Percentiles rank a stretch among this genome's conserved stretches.
Evolutionary conservation across 2,797 vertebrate genomes (phyloP).

Genomic region (Margarornis squamiger): DNA sequence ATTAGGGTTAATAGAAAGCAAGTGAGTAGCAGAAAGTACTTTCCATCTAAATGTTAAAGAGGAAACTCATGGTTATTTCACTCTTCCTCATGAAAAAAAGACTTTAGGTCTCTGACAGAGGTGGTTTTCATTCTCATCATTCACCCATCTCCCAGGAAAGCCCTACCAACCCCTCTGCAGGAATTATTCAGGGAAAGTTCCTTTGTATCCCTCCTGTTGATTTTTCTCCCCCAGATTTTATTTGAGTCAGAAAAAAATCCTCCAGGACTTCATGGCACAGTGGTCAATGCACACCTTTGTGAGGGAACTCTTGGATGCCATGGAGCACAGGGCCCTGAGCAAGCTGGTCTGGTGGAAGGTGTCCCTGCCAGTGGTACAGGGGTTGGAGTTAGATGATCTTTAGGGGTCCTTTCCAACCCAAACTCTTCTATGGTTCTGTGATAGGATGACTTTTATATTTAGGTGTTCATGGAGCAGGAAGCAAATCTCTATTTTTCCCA

Average conservation of each 20-base stretch:
- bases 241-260: neutral
- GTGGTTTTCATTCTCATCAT: neutral
- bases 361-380: neutral
- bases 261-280: neutral
- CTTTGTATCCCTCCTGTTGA: neutral
- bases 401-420: neutral
- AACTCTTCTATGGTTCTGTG: neutral
- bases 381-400: neutral
- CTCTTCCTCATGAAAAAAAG: neutral
- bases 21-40: neutral
- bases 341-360: neutral
- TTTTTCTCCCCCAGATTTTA: neutral
- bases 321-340: neutral
- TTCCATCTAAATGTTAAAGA: neutral
- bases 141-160: neutral
- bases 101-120: neutral
- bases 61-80: neutral
- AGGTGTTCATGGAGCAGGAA: neutral
- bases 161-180: neutral
- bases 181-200: neutral
- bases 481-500: neutral
- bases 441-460: neutral
- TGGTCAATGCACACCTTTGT: neutral
- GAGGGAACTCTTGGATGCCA: neutral
- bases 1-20: neutral